phyloP scores from a whole-genome alignment of 2,888 invertebrate genomes.

The Acronicta aceris region DNA sequence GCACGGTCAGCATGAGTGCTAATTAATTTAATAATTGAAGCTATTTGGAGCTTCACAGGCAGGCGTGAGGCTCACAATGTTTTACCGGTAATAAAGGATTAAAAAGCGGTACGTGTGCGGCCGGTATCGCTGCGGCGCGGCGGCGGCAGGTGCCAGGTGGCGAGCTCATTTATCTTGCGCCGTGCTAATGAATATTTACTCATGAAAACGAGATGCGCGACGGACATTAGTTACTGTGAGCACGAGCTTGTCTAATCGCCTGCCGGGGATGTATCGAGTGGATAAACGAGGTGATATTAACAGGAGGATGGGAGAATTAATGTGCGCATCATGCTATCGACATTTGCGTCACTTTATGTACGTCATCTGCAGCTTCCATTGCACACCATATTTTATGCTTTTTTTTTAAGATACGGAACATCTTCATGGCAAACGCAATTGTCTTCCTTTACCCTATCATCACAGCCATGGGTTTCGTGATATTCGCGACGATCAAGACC shows the following conservation, averaged over 20 bases:
- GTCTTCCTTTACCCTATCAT: no score
- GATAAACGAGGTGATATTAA: neutral
- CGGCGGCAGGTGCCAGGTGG: conserved; percentile 50
- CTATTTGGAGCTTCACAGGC: conserved; percentile 24
- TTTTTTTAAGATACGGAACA: no score
- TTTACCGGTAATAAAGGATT: conserved; percentile 49
- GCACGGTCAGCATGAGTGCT: neutral
- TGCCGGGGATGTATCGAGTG: conserved; percentile 5
- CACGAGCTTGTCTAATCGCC: conserved; percentile 12
- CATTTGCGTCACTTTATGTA: neutral
- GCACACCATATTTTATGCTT: no score
- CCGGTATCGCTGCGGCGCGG: conserved; percentile 26
- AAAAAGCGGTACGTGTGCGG: conserved; percentile 45
- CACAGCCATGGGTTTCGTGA: no score
- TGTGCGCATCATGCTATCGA: neutral
- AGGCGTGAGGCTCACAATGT: conserved; percentile 26
- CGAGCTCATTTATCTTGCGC: conserved; percentile 62
- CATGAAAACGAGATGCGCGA: conserved; percentile 61
- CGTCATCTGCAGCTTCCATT: neutral
- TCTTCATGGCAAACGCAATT: no score
- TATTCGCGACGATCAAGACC: no score
- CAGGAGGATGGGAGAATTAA: neutral
- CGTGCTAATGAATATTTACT: conserved; percentile 66
- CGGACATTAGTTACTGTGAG: conserved; percentile 49
- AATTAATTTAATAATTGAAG: conserved; percentile 39